phyloP scores from a whole-genome alignment of 2,113 vertebrate genomes.

The Vicugna pacos region DNA sequence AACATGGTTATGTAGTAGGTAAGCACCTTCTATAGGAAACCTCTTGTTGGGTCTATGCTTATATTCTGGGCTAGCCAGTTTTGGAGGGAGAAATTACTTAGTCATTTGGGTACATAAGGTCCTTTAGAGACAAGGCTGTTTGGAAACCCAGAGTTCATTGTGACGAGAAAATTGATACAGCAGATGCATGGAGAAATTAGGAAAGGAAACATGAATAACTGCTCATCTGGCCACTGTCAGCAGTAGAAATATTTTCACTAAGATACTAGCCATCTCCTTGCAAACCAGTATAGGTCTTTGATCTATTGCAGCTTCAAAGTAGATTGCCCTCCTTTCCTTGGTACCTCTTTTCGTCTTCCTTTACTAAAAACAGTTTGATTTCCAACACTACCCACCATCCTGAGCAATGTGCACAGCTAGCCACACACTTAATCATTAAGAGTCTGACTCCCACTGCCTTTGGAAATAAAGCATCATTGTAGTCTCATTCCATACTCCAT shows the following conservation, averaged over 20 bases:
- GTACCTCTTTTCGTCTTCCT: background rate
- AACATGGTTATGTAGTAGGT: conserved; percentile 93
- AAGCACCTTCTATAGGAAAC: conserved; percentile 71
- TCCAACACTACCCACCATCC: fast-evolving
- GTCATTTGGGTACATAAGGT: background rate
- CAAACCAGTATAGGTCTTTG: background rate
- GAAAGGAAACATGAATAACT: background rate
- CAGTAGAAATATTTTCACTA: background rate
- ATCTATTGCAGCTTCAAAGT: background rate
- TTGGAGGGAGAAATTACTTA: background rate
- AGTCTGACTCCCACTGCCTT: background rate
- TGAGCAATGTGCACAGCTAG: background rate
- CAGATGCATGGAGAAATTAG: background rate
- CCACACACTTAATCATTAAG: background rate
- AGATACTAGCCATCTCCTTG: background rate
- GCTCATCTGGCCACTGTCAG: background rate
- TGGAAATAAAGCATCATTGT: background rate
- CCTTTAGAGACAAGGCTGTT: background rate
- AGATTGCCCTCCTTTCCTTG: background rate
- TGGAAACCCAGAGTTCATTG: background rate
- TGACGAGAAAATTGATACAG: background rate
- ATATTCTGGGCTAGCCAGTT: background rate
- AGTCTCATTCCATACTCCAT: background rate
- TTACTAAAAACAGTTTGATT: conserved; percentile 6
- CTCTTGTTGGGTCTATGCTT: background rate